Percentiles rank a stretch among this genome's conserved stretches.
These are phyloP conservation scores for Argopecten irradians DNA, from an alignment of 1,140 invertebrate species.

Conservation along the genomic window DNA sequence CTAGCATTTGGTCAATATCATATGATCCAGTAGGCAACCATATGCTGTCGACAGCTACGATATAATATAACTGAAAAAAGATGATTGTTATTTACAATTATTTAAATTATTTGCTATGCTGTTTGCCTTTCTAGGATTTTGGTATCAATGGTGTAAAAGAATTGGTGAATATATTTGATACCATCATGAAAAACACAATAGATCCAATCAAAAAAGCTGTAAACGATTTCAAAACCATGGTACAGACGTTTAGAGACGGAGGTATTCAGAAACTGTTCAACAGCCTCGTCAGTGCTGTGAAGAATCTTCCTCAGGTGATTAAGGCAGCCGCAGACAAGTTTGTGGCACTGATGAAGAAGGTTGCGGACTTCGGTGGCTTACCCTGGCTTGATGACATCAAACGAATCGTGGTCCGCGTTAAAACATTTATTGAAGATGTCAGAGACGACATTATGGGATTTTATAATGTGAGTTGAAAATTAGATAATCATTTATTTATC, in stretches of 20 bases:
- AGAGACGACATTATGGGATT: conserved; percentile 44
- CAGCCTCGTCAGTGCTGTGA: conserved; percentile 24
- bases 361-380: conserved; percentile 35
- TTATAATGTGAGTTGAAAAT: conserved; percentile 39
- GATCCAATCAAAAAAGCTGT: conserved; percentile 41
- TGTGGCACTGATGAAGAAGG: not conserved
- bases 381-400: conserved; percentile 37
- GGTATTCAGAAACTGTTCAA: conserved; percentile 29
- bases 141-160: conserved; percentile 44
- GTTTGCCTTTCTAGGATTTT: conserved; percentile 34
- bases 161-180: conserved; percentile 42
- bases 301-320: conserved; percentile 39
- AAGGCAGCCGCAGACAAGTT: conserved; percentile 32
- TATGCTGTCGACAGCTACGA: no score
- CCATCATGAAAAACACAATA: conserved; percentile 34
- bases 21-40: no score
- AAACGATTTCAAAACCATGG: conserved; percentile 34
- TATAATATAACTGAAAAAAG: not conserved
- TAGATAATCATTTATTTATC: not conserved
- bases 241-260: conserved; percentile 28
- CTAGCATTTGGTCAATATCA: no score
- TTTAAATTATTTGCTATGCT: not conserved
- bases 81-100: not conserved
- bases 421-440: conserved; percentile 43
- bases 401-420: conserved; percentile 34